Evolutionary conservation across 1,140 invertebrate species (phyloP).

Genomic region (Centruroides vittatus): DNA sequence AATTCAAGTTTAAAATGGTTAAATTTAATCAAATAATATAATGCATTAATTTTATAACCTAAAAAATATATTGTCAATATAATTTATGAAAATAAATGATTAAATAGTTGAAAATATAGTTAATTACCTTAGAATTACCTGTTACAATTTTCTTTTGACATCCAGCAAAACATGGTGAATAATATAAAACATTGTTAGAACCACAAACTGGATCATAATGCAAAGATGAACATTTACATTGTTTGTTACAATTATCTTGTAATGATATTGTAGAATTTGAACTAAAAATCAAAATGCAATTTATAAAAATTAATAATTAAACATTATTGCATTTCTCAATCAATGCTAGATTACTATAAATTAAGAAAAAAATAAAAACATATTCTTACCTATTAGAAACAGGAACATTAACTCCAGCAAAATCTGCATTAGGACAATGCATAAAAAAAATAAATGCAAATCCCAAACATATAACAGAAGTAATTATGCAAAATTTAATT

Average conservation of each 20-base stretch:
- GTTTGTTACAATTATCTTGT: slow-evolving; percentile 39
- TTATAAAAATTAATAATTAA: no score
- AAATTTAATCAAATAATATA: no score
- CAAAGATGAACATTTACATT: slow-evolving; percentile 30
- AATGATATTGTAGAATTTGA: background rate
- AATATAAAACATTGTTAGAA: slow-evolving; percentile 24
- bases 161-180: slow-evolving; percentile 22
- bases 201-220: slow-evolving; percentile 33
- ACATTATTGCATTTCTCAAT: no score
- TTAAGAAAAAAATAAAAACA: background rate
- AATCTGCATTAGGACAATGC: slow-evolving; percentile 53
- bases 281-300: no score
- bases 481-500: slow-evolving; percentile 49
- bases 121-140: slow-evolving; percentile 6
- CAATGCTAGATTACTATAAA: no score
- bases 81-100: no score
- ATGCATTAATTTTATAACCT: no score
- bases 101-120: background rate
- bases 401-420: slow-evolving; percentile 56
- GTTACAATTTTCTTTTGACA: slow-evolving; percentile 5
- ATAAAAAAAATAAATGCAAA: slow-evolving; percentile 51
- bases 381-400: slow-evolving; percentile 28
- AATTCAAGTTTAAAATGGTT: no score
- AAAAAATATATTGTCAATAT: no score
- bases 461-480: slow-evolving; percentile 41